These are phyloP conservation scores for Conus canariensis DNA, from an alignment of 2,888 invertebrate species.

Conservation along the genomic window DNA sequence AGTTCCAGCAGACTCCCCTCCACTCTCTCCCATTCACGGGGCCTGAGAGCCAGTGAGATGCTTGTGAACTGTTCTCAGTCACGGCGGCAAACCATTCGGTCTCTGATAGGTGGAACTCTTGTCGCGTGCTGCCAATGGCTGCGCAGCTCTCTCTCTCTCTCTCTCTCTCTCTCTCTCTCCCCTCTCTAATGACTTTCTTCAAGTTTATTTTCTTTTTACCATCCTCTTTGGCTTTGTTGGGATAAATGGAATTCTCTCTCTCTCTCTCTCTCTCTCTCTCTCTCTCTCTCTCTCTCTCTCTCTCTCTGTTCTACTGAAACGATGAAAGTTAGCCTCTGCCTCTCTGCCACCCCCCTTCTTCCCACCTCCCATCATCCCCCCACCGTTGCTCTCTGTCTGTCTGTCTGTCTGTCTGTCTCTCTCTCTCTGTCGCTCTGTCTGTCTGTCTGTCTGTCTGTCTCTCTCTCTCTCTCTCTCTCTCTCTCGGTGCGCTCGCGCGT, in stretches of 20 bases:
- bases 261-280: no score
- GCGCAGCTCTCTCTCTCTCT: background rate
- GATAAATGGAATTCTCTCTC: no score
- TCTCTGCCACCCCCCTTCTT: background rate
- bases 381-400: background rate
- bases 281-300: no score
- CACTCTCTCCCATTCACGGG: background rate
- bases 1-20: background rate
- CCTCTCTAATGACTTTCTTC: no score
- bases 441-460: background rate
- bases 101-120: background rate
- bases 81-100: background rate
- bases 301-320: no score
- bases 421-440: background rate
- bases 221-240: no score
- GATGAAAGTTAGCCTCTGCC: no score
- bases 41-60: no score
- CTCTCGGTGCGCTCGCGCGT: background rate
- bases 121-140: background rate
- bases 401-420: background rate
- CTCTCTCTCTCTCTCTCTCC: no score
- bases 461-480: background rate
- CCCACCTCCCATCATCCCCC: background rate
- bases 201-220: no score
- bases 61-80: no score